These are phyloP conservation scores for Aporophyla nigra DNA, from an alignment of 2,888 invertebrate genomes.

Conservation along the genomic window DNA sequence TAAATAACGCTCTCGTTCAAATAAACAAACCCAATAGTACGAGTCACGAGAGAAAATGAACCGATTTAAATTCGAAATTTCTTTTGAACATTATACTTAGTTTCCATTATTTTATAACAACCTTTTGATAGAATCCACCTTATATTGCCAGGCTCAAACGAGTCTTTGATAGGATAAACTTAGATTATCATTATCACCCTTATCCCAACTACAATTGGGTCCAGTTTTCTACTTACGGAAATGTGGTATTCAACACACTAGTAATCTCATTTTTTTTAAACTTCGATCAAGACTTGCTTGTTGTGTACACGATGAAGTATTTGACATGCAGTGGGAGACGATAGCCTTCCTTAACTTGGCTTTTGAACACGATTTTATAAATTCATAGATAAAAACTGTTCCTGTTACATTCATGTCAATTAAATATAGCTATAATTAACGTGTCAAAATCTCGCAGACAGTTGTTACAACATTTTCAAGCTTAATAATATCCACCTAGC, in stretches of 20 bases:
- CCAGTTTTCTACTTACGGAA: not conserved
- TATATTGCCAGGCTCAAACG: slow-evolving; percentile 14
- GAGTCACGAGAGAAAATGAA: not conserved
- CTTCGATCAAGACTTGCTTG: not conserved
- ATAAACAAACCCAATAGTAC: not conserved
- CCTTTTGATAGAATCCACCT: slow-evolving; percentile 7
- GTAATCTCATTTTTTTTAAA: not conserved
- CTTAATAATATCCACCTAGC: not conserved
- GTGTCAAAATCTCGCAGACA: not conserved
- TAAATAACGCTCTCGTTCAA: not conserved
- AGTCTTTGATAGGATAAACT: not conserved
- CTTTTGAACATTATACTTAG: slow-evolving; percentile 25
- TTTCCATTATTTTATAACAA: slow-evolving; percentile 15
- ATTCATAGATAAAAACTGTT: not conserved
- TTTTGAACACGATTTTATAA: slow-evolving; percentile 8
- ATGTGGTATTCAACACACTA: not conserved
- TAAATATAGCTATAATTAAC: not conserved
- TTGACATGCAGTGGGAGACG: not conserved
- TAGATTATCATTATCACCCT: not conserved
- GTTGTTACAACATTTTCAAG: not conserved
- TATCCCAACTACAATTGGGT: not conserved
- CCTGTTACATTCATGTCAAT: not conserved
- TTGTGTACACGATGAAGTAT: not conserved
- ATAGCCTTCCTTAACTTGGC: not conserved
- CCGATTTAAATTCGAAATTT: slow-evolving; percentile 31